Evolutionary conservation across 2,797 vertebrate genomes (phyloP), one percentile per base, ranked within the genome.

Genomic region (Limnodromus scolopaceus): DNA sequence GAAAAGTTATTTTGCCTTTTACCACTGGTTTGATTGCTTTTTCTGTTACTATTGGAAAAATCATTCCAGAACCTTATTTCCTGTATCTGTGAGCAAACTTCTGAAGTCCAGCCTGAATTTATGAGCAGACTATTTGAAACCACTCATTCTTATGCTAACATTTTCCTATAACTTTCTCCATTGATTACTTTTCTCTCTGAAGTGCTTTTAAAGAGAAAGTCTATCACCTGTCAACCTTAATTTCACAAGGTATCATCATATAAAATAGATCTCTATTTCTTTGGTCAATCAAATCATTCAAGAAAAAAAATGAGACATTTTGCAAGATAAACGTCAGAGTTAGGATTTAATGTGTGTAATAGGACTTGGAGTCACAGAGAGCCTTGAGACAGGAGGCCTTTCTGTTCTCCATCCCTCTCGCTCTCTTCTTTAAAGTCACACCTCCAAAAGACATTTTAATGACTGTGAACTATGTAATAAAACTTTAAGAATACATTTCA

Each of bases 11-110:
- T 94, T 82, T 74, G 23, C 84, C 92, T 93, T 70, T 92, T 93
- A 79, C 63, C 82, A 51, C 66, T 93, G 1, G 0, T 55, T 82
- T 87, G 94, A 93, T 93, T 96, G 88, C 81, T 93, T 95, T 94
- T 93, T 36, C 63, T 18, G 3, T 91, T 92, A 76, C 61, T 87
- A 92, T 79, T 93, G 81, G 49, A 87, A 96, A 96, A 96, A 84
- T 55, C 63, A 87, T 93, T 94, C 46, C 92, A 90, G 83, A 81
- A 61, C 46, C 69, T 96, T 74, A 92, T 96, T 93, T 95, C 81
- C 93, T 92, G 86, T 93, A 48, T 92, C 88, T 79, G 63, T 92
- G 88, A 96, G 89, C 86, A 95, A 93, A 92, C 91, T 94, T 60
- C 70, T 82, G 30, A 87, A 92, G 88, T 91, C 91, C 84, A 92